These are phyloP conservation scores for Pollicipes pollicipes DNA, from an alignment of 1,140 invertebrate genomes.

Conservation along the genomic window DNA sequence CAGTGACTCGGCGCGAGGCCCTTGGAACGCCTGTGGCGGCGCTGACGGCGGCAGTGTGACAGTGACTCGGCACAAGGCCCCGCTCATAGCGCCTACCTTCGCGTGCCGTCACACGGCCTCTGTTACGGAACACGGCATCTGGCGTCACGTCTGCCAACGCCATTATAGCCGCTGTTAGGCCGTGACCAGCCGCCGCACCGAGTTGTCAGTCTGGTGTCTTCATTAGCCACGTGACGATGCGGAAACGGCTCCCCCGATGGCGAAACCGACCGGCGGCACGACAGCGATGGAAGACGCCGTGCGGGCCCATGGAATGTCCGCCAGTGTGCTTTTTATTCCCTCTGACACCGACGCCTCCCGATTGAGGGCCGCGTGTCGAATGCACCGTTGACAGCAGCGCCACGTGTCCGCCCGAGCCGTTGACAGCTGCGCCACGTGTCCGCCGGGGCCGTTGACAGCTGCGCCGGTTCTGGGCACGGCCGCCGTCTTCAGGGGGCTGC, in stretches of 20 bases:
- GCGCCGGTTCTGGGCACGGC: too few relatives aligned
- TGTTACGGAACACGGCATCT: not conserved
- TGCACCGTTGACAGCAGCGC: too few relatives aligned
- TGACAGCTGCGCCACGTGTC: not conserved
- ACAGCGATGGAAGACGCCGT: not conserved
- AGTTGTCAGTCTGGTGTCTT: not conserved
- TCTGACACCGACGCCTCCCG: not conserved
- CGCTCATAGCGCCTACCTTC: not conserved
- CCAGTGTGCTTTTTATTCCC: not conserved
- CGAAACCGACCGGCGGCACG: not conserved
- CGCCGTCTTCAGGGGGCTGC: too few relatives aligned
- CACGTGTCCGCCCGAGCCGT: not conserved
- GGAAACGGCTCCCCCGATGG: not conserved
- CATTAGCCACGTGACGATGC: not conserved
- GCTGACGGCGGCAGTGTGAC: too few relatives aligned
- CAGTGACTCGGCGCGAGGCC: not conserved
- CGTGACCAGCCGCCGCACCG: not conserved
- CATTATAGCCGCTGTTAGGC: not conserved
- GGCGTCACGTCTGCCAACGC: not conserved
- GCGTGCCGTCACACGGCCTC: not conserved
- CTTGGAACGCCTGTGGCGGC: too few relatives aligned
- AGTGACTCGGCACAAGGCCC: not conserved
- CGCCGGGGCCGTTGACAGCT: not conserved
- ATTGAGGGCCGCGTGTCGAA: too few relatives aligned
- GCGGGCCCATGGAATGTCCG: not conserved